Base-by-base conservation (phyloP, 2,888 invertebrate genomes). In the Sipunculus nudus region DNA sequence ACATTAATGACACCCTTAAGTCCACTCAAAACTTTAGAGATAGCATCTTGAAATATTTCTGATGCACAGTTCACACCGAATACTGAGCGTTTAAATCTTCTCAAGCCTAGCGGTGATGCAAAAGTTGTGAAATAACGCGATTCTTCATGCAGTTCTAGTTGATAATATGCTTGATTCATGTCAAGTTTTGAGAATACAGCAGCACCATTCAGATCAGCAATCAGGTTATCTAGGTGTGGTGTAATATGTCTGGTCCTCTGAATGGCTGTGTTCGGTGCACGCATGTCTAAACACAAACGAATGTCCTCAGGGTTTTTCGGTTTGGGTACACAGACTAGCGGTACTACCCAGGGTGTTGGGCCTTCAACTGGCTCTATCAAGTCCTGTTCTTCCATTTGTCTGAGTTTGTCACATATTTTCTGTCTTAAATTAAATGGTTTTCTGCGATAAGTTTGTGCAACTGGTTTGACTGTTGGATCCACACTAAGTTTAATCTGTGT, bases 271-370 rank as follows among this genome's bases (percentile, higher is more conserved):
- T 74, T 71, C 3, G 69, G 49, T 52, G 59, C 50, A 26, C 65
- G 48, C 74, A 73, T 72, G 45, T 74, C 71, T 2, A 71, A 61
- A 52, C 71, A 73, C 4, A 74, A 40, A 21, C 70, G 25, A 6
- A 73, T 62, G 28, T 67, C 60, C 3, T 59, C 46, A 1, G 55
- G 61, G 21, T 59, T 61, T 47, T 53, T 70, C n/a, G n/a, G 54
- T 29, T 53, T 49, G 1, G 43, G 52, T 8, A 32, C 25, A 19
- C 25, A 25, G 3, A 53, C 58, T 19, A 59, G 35, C 16, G 21
- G 59, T 3, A 46, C 49, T 21, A 61, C 50, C 61, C 61, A 61
- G 1, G 53, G 46, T 6, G 57, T 61, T 19, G 49, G 61, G 3
- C 43, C 52, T 29, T 39, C 32, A 1, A 59, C 57, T 29, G 31